These are phyloP conservation scores for Callitettix versicolor DNA, from an alignment of 1,140 invertebrate genomes.

Conservation along the genomic window DNA sequence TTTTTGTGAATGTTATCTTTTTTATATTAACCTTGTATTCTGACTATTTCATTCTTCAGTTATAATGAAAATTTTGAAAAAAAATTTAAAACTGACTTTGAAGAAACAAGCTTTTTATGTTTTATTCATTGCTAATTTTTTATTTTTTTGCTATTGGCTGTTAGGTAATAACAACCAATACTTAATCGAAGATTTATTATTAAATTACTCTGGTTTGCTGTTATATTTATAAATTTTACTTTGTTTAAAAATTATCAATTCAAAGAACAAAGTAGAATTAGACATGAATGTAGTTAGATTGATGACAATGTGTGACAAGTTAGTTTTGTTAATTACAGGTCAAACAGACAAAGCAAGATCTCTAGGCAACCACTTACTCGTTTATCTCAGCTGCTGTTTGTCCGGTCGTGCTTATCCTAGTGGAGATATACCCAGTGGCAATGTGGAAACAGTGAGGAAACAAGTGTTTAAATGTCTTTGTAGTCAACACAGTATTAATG, in stretches of 20 bases:
- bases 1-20: too few relatives aligned
- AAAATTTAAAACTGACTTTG: too few relatives aligned
- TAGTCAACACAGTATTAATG: constrained; percentile 53
- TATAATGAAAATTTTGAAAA: too few relatives aligned
- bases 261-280: not conserved
- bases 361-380: constrained; percentile 81
- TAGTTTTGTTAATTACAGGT: constrained; percentile 38
- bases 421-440: constrained; percentile 57
- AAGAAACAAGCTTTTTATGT: too few relatives aligned
- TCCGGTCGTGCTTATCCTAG: constrained; percentile 82
- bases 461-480: constrained; percentile 43
- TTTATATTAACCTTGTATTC: too few relatives aligned
- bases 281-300: constrained; percentile 1
- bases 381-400: constrained; percentile 88
- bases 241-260: not conserved
- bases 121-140: too few relatives aligned
- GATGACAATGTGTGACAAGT: constrained; percentile 29
- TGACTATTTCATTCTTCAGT: too few relatives aligned
- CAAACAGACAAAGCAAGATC: constrained; percentile 27
- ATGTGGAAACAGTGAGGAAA: constrained; percentile 60
- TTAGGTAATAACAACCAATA: too few relatives aligned
- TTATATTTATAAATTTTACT: not conserved
- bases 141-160: too few relatives aligned
- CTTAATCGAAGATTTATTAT: too few relatives aligned
- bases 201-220: too few relatives aligned